These are phyloP conservation scores for Engystomops pustulosus DNA, from an alignment of 2,113 vertebrate genomes.

Conservation along the genomic window DNA sequence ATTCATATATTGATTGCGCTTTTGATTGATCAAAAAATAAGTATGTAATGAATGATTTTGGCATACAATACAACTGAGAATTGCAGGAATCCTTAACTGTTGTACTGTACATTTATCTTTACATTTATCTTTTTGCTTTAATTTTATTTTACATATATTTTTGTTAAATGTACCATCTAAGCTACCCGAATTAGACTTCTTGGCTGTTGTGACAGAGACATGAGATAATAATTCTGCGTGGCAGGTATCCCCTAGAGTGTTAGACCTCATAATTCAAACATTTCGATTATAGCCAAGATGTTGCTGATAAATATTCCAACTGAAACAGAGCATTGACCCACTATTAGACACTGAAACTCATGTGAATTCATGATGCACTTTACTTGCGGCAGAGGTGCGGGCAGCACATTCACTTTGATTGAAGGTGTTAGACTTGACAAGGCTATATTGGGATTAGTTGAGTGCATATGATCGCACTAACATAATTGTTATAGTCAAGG, in stretches of 20 bases:
- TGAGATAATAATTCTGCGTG: not conserved
- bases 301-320: conserved; percentile 41
- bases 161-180: not conserved
- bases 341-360: conserved; percentile 39
- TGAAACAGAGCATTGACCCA: conserved; percentile 42
- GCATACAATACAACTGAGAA: not conserved
- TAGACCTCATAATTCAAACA: conserved; percentile 36
- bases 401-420: conserved; percentile 46
- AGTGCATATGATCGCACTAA: conserved; percentile 43
- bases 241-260: conserved; percentile 16
- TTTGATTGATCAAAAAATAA: not conserved
- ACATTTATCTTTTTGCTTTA: too few species aligned
- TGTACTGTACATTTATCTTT: too few species aligned
- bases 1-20: too few species aligned
- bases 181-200: not conserved
- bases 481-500: conserved; percentile 58
- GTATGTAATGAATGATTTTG: not conserved
- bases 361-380: conserved; percentile 44
- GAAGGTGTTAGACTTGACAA: conserved; percentile 48
- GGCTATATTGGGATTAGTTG: conserved; percentile 50
- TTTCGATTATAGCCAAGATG: conserved; percentile 35
- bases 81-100: not conserved
- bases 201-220: not conserved
- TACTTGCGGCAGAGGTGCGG: conserved; percentile 32
- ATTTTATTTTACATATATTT: not conserved